These are phyloP conservation scores for Peromyscus polionotus DNA, from an alignment of 2,113 vertebrate genomes.

Conservation along the genomic window DNA sequence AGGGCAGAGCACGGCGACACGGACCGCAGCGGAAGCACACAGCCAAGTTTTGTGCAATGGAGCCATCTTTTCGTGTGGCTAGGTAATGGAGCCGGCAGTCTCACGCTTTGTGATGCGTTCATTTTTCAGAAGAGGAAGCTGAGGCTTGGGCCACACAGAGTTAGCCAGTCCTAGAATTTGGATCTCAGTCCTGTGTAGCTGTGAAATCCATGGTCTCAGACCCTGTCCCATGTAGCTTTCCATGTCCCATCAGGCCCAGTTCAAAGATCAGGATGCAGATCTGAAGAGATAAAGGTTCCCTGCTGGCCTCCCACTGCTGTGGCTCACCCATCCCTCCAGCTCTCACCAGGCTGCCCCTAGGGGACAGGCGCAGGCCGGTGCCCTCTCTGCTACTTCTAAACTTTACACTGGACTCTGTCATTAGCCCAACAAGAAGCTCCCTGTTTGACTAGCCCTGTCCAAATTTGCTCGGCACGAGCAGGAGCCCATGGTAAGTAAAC, in stretches of 20 bases:
- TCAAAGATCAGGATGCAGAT: not conserved
- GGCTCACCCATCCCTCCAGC: not conserved
- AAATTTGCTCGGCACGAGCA: slow-evolving; percentile 82
- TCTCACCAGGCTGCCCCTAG: not conserved
- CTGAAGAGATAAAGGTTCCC: not conserved
- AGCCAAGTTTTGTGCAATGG: accelerated
- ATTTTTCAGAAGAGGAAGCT: not conserved
- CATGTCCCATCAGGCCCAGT: not conserved
- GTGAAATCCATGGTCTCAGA: not conserved
- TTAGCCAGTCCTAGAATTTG: not conserved
- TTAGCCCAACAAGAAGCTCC: slow-evolving; percentile 80
- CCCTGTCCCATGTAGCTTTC: not conserved
- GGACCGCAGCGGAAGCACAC: accelerated
- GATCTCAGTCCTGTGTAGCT: not conserved
- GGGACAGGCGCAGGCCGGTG: not conserved
- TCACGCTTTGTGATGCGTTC: not conserved
- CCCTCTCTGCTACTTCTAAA: slow-evolving; percentile 62
- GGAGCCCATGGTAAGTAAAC: slow-evolving; percentile 80
- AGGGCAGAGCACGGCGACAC: accelerated
- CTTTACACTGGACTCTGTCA: slow-evolving; percentile 67
- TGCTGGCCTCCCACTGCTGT: not conserved
- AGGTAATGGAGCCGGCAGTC: not conserved
- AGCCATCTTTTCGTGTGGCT: too few species aligned
- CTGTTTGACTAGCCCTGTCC: slow-evolving; percentile 84
- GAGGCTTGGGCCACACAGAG: not conserved